phyloP scores from a whole-genome alignment of 2,113 vertebrate species.

The Clarias magur region DNA sequence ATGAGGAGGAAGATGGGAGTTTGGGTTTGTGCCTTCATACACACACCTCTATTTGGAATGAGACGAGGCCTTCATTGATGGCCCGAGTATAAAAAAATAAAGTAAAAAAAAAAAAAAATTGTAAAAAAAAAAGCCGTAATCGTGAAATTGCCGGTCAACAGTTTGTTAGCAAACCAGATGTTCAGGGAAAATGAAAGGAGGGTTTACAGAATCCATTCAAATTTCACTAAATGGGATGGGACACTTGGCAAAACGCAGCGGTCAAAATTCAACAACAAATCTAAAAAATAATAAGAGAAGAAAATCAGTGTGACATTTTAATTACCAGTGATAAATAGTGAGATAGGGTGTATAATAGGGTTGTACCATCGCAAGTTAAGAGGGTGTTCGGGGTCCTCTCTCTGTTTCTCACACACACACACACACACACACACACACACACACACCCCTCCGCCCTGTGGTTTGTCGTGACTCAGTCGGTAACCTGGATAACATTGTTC shows the following conservation, averaged over 20 bases:
- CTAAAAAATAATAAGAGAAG: not conserved
- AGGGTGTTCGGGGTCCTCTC: constrained; percentile 83
- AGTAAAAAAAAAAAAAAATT: not conserved
- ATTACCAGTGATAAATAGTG: constrained; percentile 20
- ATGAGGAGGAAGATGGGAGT: not conserved
- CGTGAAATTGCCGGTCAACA: not conserved
- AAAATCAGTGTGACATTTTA: constrained; percentile 17
- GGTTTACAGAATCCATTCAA: not conserved
- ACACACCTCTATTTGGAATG: not conserved
- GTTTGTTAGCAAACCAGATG: constrained; percentile 26
- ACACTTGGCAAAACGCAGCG: constrained; percentile 3
- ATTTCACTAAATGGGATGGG: constrained; percentile 4
- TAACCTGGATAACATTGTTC: constrained; percentile 85
- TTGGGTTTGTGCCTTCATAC: constrained; percentile 3
- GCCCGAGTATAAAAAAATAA: not conserved
- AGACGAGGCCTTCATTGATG: not conserved
- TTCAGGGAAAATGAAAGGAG: constrained; percentile 3
- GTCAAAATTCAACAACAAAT: not conserved
- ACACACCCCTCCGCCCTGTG: constrained; percentile 79
- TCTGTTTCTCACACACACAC: not conserved
- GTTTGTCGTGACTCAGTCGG: constrained; percentile 87
- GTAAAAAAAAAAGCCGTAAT: not conserved
- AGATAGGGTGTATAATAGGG: constrained; percentile 23
- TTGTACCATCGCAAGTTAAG: constrained; percentile 89
- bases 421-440: not conserved